A percentile compares a stretch with the other conserved stretches of the same genome.
Conservation (phyloP, 2,888 invertebrate genomes). For the Aspidiotus rigidus region DNA sequence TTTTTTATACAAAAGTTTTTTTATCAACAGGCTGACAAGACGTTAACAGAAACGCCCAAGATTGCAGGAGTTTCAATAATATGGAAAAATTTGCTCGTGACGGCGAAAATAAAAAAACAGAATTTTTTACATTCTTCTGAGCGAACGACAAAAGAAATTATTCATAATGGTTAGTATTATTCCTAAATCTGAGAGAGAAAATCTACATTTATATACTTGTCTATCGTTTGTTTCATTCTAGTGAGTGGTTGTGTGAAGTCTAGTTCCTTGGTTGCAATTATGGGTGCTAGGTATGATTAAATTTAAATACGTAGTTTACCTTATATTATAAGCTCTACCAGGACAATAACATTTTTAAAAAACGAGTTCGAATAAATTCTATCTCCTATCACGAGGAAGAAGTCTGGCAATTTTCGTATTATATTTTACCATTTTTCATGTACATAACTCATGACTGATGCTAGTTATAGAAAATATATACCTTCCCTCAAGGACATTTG, state of each 20-base stretch:
- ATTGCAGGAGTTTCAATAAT: background rate
- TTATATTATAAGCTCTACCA: too few relatives aligned
- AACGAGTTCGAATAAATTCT: too few relatives aligned
- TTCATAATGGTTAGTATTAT: conserved; percentile 22
- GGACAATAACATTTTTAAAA: too few relatives aligned
- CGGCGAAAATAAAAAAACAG: conserved; percentile 25
- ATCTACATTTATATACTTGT: background rate
- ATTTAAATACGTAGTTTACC: too few relatives aligned
- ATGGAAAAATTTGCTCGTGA: conserved; percentile 25
- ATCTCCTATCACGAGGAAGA: too few relatives aligned
- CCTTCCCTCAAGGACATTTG: too few relatives aligned
- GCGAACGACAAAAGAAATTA: conserved; percentile 17
- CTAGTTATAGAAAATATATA: too few relatives aligned
- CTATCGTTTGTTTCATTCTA: background rate
- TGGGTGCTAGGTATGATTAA: conserved; percentile 28
- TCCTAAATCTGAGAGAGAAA: background rate
- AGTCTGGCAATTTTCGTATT: too few relatives aligned
- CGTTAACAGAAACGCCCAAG: background rate
- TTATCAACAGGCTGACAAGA: background rate
- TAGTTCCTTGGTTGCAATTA: conserved; percentile 22
- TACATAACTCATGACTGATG: too few relatives aligned
- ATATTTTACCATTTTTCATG: too few relatives aligned
- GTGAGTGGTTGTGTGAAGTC: conserved; percentile 20
- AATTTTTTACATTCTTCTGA: background rate
- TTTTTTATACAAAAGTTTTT: too few relatives aligned